Evolutionary conservation across 2,113 vertebrate species (phyloP).

Genomic region (Blennius ocellaris): DNA sequence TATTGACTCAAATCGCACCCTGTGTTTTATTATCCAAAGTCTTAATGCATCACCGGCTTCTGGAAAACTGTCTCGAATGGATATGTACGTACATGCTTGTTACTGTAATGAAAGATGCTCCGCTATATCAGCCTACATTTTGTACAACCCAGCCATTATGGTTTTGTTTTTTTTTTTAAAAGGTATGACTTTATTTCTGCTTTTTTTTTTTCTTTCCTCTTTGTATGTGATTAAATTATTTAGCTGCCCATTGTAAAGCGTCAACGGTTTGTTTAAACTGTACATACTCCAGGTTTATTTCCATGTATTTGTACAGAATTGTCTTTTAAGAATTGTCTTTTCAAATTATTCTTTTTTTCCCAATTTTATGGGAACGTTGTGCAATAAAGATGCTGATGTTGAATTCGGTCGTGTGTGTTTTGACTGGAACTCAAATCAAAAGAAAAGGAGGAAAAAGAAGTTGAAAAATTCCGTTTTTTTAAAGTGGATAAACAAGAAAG

Average conservation of each 20-base stretch:
- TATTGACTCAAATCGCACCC: constrained; percentile 51
- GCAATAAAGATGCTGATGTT: constrained; percentile 94
- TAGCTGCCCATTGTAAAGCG: constrained; percentile 82
- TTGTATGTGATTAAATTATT: constrained; percentile 91
- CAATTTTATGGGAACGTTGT: constrained; percentile 99
- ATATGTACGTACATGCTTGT: constrained; percentile 48
- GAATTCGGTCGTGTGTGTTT: constrained; percentile 23
- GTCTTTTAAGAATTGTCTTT: constrained; percentile 89
- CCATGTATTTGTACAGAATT: constrained; percentile 91
- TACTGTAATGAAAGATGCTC: constrained; percentile 55
- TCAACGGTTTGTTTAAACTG: constrained; percentile 87
- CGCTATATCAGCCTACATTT: constrained; percentile 69
- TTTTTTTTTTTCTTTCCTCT: constrained; percentile 48
- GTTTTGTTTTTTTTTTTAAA: constrained; percentile 52
- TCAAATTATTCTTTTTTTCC: constrained; percentile 88
- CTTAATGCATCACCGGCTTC: constrained; percentile 75
- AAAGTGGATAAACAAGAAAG: too few species aligned
- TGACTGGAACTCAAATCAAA: constrained; percentile 24
- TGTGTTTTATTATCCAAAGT: constrained; percentile 66
- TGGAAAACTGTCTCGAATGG: constrained; percentile 30
- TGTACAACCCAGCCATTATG: constrained; percentile 63
- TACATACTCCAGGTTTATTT: constrained; percentile 88
- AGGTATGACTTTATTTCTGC: constrained; percentile 70
- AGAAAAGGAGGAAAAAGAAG: background rate
- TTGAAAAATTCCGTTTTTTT: background rate